These are phyloP conservation scores for Corythornis vintsioides DNA, from an alignment of 2,113 vertebrate genomes.

Conservation along the genomic window DNA sequence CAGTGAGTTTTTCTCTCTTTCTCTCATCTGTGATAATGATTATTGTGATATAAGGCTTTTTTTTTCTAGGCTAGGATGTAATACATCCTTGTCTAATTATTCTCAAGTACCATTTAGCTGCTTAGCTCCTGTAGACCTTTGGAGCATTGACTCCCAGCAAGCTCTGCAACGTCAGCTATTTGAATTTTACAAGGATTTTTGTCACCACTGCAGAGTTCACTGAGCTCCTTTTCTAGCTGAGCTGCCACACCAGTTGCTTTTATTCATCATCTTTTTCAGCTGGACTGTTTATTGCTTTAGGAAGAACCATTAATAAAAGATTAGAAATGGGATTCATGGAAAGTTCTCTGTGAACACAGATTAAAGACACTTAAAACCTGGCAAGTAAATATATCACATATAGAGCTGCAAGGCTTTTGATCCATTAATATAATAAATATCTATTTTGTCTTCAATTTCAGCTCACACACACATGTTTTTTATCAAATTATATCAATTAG, in stretches of 20 bases:
- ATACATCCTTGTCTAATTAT: neutral
- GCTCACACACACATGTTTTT: neutral
- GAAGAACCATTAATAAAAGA: neutral
- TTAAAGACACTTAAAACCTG: neutral
- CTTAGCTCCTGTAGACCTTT: neutral
- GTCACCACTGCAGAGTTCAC: neutral
- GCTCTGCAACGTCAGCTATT: neutral
- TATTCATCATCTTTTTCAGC: neutral
- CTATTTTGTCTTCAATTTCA: neutral
- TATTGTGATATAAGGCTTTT: neutral
- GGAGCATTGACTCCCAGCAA: neutral
- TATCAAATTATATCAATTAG: neutral
- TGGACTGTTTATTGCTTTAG: neutral
- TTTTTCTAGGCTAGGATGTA: neutral
- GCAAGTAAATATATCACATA: neutral
- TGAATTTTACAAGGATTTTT: neutral
- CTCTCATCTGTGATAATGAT: neutral
- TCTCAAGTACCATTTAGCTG: neutral
- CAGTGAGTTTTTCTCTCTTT: neutral
- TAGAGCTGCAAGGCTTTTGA: neutral
- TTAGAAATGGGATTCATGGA: neutral
- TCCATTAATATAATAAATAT: neutral
- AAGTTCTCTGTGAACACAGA: neutral
- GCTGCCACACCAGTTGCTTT: neutral
- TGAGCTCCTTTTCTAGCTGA: neutral